A percentile compares a stretch with the other conserved stretches of the same genome.
Conservation (phyloP, 2,888 invertebrate species). For the Arctia plantaginis region DNA sequence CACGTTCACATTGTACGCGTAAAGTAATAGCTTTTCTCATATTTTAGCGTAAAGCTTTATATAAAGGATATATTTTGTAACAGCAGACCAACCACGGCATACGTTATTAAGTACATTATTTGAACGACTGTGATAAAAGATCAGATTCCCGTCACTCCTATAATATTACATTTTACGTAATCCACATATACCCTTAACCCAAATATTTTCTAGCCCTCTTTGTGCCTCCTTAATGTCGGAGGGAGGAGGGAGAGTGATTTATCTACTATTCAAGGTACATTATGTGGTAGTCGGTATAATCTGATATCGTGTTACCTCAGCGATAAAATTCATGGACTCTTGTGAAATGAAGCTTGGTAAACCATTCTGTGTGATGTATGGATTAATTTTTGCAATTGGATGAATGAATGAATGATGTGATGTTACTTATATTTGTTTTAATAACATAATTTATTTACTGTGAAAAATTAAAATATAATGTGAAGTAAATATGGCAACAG, state of each 20-base stretch:
- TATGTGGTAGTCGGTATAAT: slow-evolving; percentile 64
- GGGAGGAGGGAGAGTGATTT: slow-evolving; percentile 62
- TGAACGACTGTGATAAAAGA: slow-evolving; percentile 42
- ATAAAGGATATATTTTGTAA: slow-evolving; percentile 5
- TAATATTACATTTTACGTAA: slow-evolving; percentile 53
- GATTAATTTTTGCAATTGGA: slow-evolving; percentile 15
- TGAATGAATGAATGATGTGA: neutral
- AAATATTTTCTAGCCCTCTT: slow-evolving; percentile 62
- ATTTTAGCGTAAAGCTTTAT: slow-evolving; percentile 1
- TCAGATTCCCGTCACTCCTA: slow-evolving; percentile 40
- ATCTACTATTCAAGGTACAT: slow-evolving; percentile 69
- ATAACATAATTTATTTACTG: neutral
- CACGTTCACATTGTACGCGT: neutral
- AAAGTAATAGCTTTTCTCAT: slow-evolving; percentile 6
- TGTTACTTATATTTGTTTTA: neutral
- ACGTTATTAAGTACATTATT: slow-evolving; percentile 29
- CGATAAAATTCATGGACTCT: slow-evolving; percentile 49
- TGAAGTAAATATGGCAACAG: neutral
- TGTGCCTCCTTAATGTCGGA: slow-evolving; percentile 58
- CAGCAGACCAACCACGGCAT: slow-evolving; percentile 20
- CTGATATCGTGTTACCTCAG: slow-evolving; percentile 56
- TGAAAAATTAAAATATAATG: neutral
- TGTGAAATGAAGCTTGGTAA: slow-evolving; percentile 20
- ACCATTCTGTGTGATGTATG: slow-evolving; percentile 4
- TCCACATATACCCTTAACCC: slow-evolving; percentile 55